Percentiles rank a stretch among this genome's conserved stretches.
phyloP scores from a whole-genome alignment of 2,113 vertebrate species.

The Aspiorhynchus laticeps region DNA sequence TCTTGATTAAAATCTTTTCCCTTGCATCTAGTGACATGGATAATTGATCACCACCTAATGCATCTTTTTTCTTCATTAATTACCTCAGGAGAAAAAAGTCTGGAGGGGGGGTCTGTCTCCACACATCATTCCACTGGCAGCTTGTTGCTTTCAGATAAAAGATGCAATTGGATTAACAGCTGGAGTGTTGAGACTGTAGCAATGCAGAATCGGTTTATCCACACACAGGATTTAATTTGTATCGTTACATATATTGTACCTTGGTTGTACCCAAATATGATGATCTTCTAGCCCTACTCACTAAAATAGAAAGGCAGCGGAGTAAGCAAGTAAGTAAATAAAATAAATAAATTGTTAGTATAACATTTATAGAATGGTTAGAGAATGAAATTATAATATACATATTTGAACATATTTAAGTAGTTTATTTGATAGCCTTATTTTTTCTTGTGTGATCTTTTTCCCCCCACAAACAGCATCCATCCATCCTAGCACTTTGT shows the following conservation, averaged over 20 bases:
- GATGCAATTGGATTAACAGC: slow-evolving; percentile 70
- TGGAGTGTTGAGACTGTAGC: slow-evolving; percentile 53
- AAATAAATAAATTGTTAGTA: too few relatives aligned
- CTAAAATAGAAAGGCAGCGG: neutral
- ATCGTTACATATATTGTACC: too few relatives aligned
- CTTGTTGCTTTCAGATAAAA: slow-evolving; percentile 63
- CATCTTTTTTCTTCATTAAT: slow-evolving; percentile 73
- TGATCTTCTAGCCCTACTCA: too few relatives aligned
- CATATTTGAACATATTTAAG: too few relatives aligned
- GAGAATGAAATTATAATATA: neutral
- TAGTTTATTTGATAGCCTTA: too few relatives aligned
- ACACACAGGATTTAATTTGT: neutral
- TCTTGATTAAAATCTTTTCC: slow-evolving; percentile 45
- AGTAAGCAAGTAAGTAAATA: too few relatives aligned
- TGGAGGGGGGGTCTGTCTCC: slow-evolving; percentile 34
- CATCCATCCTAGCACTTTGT: too few relatives aligned
- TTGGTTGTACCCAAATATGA: too few relatives aligned
- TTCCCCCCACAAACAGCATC: neutral
- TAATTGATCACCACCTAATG: slow-evolving; percentile 76
- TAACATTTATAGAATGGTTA: too few relatives aligned
- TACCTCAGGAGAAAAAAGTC: slow-evolving; percentile 63
- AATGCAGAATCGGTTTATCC: slow-evolving; percentile 47
- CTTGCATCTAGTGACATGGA: slow-evolving; percentile 75
- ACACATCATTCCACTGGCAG: slow-evolving; percentile 62
- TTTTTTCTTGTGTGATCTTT: too few relatives aligned